phyloP scores from a whole-genome alignment of 2,797 vertebrate species.

The Cuniculus paca region DNA sequence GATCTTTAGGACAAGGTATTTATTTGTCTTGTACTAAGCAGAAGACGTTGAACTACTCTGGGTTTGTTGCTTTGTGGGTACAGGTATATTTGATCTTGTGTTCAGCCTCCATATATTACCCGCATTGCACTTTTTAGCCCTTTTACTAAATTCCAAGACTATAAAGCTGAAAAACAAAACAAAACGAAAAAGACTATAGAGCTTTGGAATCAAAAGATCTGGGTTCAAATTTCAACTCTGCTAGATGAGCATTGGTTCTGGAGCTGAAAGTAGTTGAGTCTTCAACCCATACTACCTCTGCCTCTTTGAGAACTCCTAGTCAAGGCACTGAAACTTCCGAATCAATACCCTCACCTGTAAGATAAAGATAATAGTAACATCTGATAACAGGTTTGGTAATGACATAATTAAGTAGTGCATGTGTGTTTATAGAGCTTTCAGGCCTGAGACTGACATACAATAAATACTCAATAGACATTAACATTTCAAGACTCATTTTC shows the following conservation, averaged over 20 bases:
- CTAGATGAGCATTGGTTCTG: neutral
- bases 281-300: neutral
- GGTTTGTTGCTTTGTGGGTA: neutral
- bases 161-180: neutral
- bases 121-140: neutral
- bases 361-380: conserved; percentile 32
- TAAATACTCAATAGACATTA: conserved; percentile 43
- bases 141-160: conserved; percentile 3
- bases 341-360: conserved; percentile 33
- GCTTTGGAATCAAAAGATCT: neutral
- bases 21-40: conserved; percentile 5
- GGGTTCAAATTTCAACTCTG: neutral
- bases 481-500: conserved; percentile 23
- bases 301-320: neutral
- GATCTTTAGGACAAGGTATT: neutral
- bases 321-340: conserved; percentile 17
- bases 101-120: neutral
- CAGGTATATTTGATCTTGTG: neutral
- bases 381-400: conserved; percentile 1
- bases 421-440: neutral
- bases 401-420: conserved; percentile 40
- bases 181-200: neutral
- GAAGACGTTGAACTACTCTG: neutral
- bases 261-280: neutral
- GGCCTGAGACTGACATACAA: neutral